Evolutionary conservation across 2,797 vertebrate species (phyloP).

Genomic region (Amblyopsis hoosieri): DNA sequence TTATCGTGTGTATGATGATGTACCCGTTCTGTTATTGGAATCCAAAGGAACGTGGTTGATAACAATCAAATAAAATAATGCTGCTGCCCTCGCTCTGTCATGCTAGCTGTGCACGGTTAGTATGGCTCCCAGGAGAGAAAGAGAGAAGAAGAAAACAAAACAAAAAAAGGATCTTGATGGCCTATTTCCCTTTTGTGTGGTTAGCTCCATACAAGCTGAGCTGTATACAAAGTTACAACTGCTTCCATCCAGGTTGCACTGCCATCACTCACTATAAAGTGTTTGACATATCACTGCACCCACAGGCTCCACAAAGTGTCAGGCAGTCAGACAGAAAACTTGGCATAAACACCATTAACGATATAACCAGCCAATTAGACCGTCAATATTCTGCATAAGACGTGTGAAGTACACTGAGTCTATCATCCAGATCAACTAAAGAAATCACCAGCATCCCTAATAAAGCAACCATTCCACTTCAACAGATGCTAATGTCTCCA

Average conservation of each 20-base stretch:
- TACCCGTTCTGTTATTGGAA: neutral
- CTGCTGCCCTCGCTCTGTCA: slow-evolving; percentile 32
- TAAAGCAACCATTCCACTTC: slow-evolving; percentile 9
- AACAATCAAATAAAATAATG: slow-evolving; percentile 11
- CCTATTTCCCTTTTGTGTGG: slow-evolving; percentile 69
- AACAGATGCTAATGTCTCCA: slow-evolving; percentile 14
- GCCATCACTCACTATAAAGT: neutral
- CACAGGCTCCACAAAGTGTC: neutral
- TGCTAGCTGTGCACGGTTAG: slow-evolving; percentile 30
- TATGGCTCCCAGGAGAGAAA: slow-evolving; percentile 40
- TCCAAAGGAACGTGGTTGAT: slow-evolving; percentile 4
- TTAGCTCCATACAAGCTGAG: slow-evolving; percentile 63
- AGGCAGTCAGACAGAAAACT: slow-evolving; percentile 10
- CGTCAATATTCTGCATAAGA: slow-evolving; percentile 7
- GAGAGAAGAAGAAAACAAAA: slow-evolving; percentile 20
- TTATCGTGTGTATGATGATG: neutral
- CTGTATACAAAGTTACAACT: neutral
- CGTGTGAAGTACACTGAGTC: neutral
- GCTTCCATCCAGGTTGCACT: neutral
- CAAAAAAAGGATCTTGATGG: slow-evolving; percentile 66
- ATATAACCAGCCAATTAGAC: slow-evolving; percentile 12
- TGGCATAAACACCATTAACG: slow-evolving; percentile 9
- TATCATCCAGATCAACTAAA: neutral
- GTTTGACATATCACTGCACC: neutral
- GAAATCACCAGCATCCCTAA: slow-evolving; percentile 2